Conservation (phyloP, 2,113 vertebrate genomes). For the Nothoprocta perdicaria region DNA sequence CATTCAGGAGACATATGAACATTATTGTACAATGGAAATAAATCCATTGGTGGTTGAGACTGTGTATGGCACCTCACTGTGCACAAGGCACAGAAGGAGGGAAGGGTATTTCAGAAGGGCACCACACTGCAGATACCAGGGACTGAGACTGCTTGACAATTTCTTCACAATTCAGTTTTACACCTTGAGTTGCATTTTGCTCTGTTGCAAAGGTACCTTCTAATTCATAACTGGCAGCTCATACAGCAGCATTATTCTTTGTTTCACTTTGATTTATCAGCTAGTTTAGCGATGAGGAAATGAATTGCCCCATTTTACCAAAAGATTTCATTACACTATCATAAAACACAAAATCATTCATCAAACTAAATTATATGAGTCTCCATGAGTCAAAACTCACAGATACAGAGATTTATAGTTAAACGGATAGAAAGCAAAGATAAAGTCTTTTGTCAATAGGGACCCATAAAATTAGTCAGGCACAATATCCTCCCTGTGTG, state of each 20-base stretch:
- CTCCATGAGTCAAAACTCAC: not conserved
- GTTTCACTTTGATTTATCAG: not conserved
- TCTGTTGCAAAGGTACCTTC: not conserved
- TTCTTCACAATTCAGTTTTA: not conserved
- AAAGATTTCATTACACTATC: not conserved
- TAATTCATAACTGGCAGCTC: not conserved
- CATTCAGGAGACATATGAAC: not conserved
- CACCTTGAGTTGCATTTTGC: not conserved
- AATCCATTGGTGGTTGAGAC: not conserved
- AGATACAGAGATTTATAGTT: conserved; percentile 15
- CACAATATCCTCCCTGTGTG: not conserved
- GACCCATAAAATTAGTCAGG: conserved; percentile 28
- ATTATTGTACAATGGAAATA: not conserved
- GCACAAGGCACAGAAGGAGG: not conserved
- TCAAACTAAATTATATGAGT: conserved; percentile 9
- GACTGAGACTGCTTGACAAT: not conserved
- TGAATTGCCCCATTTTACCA: conserved; percentile 1
- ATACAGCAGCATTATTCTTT: not conserved
- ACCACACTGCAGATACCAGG: not conserved
- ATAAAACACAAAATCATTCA: conserved; percentile 24
- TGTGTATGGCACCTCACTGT: not conserved
- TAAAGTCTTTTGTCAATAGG: conserved; percentile 37
- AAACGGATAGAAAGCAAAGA: conserved; percentile 16
- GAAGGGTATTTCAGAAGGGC: not conserved
- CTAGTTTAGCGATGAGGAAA: conserved; percentile 14